Evolutionary conservation across 2,888 invertebrate species (phyloP), one percentile per base, ranked within the genome.

Genomic region (Lasioglossum lativentre): DNA sequence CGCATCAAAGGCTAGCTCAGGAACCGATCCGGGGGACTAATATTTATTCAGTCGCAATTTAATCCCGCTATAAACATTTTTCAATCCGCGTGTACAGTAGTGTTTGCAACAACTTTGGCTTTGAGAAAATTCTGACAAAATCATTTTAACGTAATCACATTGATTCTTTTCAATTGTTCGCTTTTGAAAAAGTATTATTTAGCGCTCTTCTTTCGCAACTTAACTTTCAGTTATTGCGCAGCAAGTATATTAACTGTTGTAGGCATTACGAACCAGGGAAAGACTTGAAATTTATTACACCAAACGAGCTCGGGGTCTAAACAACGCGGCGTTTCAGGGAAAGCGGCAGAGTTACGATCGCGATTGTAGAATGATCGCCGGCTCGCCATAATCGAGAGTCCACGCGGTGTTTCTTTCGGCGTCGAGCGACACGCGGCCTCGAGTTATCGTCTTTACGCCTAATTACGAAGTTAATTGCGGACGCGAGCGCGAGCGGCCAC

Each of bases 361-460:
- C 42, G 82, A 89, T 84, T 77, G 80, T 70, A 86, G 86, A 76
- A 56, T 71, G 80, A 81, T 56, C 79, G 75, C 59, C 42, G 73
- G 72, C 45, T 59, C 71, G 82, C 73, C 79, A 88, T 85, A 86
- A 72, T 72, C 72, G 45, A 88, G 90, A 85, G 70, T 78, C 70
- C 66, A 23, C 66, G 66, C 66, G 66, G 71, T 52, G 59, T 40
- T 76, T 81, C 76, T 59, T 66, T 6, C 40, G 19, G 34, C 42
- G n/a, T 52, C 68, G 52, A 38, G 23, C 66, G 75, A 70, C 78
- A 76, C 59, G 72, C 47, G 72, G 72, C 71, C 1, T 70, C 23
- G 27, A 87, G 81, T 90, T 90, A 88, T 90, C 90, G 83, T 80
- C 77, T 90, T 90, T 88, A 90, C 90, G 90, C 86, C 89, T 90